A percentile compares a stretch with the other conserved stretches of the same genome.
Evolutionary conservation across 2,888 invertebrate species (phyloP).

Genomic region (Laothoe populi): DNA sequence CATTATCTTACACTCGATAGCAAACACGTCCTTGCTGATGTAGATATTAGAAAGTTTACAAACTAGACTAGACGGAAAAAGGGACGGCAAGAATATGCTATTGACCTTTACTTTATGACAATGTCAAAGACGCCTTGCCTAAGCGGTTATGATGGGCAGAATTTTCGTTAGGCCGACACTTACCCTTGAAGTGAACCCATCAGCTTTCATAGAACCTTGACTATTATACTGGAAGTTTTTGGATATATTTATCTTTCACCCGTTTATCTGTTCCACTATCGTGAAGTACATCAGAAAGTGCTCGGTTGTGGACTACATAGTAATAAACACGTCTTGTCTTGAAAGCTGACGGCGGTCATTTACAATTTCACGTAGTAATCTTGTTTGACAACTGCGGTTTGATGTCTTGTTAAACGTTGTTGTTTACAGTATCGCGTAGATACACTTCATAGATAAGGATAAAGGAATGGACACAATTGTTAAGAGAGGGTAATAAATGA

Average conservation of each 20-base stretch:
- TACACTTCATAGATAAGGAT: no score
- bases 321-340: slow-evolving; percentile 59
- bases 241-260: slow-evolving; percentile 27
- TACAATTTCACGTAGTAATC: slow-evolving; percentile 53
- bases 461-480: no score
- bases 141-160: slow-evolving; percentile 2
- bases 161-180: slow-evolving; percentile 9
- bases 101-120: slow-evolving; percentile 11
- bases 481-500: no score
- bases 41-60: neutral
- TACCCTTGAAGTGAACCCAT: neutral
- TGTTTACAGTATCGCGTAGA: neutral
- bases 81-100: no score
- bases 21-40: neutral
- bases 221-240: neutral
- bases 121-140: slow-evolving; percentile 4
- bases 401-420: slow-evolving; percentile 22
- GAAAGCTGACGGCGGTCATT: slow-evolving; percentile 46
- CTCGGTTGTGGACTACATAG: slow-evolving; percentile 42
- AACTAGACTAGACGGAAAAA: neutral
- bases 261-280: slow-evolving; percentile 55
- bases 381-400: slow-evolving; percentile 47
- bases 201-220: neutral
- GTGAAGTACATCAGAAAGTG: slow-evolving; percentile 62
- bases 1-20: neutral